A percentile compares a stretch with the other conserved stretches of the same genome.
Conservation (phyloP, 2,888 invertebrate species). For the Dermolepida albohirtum region DNA sequence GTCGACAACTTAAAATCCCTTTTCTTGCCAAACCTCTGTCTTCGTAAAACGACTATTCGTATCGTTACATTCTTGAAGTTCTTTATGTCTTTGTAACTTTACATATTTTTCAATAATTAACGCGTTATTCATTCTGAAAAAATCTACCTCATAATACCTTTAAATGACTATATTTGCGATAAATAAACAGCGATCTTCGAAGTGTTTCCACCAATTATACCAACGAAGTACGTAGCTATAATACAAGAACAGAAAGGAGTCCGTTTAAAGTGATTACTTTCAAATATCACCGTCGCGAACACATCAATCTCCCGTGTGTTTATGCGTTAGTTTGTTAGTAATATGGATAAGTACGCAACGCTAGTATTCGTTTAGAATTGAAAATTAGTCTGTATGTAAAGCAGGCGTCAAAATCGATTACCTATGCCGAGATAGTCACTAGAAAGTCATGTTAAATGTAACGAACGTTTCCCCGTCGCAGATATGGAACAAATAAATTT, state of each 20-base stretch:
- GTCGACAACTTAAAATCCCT: conserved; percentile 11
- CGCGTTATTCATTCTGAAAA: conserved; percentile 24
- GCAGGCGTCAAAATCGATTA: conserved; percentile 42
- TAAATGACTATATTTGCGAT: conserved; percentile 40
- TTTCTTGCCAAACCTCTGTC: conserved; percentile 14
- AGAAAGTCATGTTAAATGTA: conserved; percentile 43
- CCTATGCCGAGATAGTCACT: conserved; percentile 40
- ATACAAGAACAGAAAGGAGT: conserved; percentile 11
- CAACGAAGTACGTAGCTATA: too few relatives aligned
- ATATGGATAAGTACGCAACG: conserved; percentile 6
- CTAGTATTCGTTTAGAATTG: conserved; percentile 21
- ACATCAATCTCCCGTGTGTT: conserved; percentile 30
- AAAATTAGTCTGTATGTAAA: conserved; percentile 41
- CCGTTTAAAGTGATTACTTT: conserved; percentile 28
- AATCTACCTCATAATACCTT: conserved; percentile 9
- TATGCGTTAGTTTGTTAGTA: conserved; percentile 22
- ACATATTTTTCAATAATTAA: conserved; percentile 41
- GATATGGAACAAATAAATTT: conserved; percentile 39
- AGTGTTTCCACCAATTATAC: conserved; percentile 27
- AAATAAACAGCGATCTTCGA: conserved; percentile 3
- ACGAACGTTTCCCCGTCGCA: conserved; percentile 26
- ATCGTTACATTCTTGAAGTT: conserved; percentile 22
- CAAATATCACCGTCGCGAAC: conserved; percentile 24
- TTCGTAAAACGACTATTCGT: conserved; percentile 11
- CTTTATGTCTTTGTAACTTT: conserved; percentile 38